Evolutionary conservation across 2,113 vertebrate genomes (phyloP).

Genomic region (Cebidichthys violaceus): DNA sequence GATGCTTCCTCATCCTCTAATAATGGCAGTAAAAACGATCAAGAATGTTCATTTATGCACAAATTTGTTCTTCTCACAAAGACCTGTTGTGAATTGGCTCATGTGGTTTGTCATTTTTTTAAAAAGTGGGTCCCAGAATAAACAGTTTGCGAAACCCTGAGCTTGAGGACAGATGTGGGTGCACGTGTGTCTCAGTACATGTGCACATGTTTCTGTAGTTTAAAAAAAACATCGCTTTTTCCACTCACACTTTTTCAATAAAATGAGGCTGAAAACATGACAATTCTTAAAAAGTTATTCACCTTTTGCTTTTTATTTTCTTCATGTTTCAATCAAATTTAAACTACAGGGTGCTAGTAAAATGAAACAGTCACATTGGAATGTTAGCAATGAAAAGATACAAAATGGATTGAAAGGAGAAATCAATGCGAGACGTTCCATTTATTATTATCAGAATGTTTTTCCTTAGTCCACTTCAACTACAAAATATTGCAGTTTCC

Average conservation of each 20-base stretch:
- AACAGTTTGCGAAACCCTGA: not conserved
- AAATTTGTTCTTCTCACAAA: not conserved
- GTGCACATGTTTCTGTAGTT: not conserved
- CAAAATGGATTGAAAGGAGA: conserved; percentile 30
- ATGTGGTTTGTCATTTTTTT: not conserved
- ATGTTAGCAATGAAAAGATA: conserved; percentile 64
- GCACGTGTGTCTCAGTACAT: not conserved
- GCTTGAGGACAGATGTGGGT: not conserved
- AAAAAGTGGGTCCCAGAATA: not conserved
- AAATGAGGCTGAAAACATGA: conserved; percentile 29
- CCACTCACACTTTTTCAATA: too few species aligned
- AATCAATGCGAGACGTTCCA: conserved; percentile 13
- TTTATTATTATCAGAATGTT: conserved; percentile 3
- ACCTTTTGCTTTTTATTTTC: conserved; percentile 51
- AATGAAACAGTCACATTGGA: conserved; percentile 68
- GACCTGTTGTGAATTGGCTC: not conserved
- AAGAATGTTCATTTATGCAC: not conserved
- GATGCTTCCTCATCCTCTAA: not conserved
- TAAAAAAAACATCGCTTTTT: not conserved
- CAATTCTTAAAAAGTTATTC: conserved; percentile 49
- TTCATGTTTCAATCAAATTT: conserved; percentile 61
- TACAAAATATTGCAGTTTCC: not conserved
- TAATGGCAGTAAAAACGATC: not conserved
- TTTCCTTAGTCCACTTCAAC: conserved; percentile 2
- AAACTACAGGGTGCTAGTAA: conserved; percentile 63